Conservation (phyloP, 2,888 invertebrate species). For the Phytoseiulus persimilis region DNA sequence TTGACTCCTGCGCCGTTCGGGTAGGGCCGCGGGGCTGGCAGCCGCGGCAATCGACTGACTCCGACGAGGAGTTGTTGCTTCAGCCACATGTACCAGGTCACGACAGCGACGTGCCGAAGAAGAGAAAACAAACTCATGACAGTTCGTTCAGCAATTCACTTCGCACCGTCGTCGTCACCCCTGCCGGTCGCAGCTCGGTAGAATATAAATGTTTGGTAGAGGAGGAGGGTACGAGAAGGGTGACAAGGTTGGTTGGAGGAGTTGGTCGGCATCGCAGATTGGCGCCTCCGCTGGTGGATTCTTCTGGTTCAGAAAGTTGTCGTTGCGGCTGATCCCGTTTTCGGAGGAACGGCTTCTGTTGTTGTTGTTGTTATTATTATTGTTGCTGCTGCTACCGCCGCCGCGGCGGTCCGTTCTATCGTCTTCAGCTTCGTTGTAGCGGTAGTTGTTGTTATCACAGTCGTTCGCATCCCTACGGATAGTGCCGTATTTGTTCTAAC, state of each 20-base stretch:
- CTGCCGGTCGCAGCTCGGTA: neutral
- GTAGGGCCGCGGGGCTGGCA: neutral
- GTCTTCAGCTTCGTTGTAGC: neutral
- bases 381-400: neutral
- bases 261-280: neutral
- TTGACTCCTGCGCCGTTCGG: neutral
- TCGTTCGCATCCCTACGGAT: neutral
- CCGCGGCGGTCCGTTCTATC: neutral
- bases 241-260: neutral
- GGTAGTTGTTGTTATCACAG: neutral
- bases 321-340: neutral
- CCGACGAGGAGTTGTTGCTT: neutral
- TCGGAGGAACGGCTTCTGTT: neutral
- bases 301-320: neutral
- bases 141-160: neutral
- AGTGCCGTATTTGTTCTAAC: neutral
- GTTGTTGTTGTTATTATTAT: neutral
- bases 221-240: neutral
- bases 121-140: slow-evolving; percentile 5
- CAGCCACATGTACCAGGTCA: neutral
- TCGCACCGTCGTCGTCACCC: neutral
- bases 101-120: neutral
- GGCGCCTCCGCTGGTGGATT: neutral
- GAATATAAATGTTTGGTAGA: neutral
- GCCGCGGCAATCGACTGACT: neutral